phyloP scores from a whole-genome alignment of 2,888 invertebrate species.

The Arenicola marina region DNA sequence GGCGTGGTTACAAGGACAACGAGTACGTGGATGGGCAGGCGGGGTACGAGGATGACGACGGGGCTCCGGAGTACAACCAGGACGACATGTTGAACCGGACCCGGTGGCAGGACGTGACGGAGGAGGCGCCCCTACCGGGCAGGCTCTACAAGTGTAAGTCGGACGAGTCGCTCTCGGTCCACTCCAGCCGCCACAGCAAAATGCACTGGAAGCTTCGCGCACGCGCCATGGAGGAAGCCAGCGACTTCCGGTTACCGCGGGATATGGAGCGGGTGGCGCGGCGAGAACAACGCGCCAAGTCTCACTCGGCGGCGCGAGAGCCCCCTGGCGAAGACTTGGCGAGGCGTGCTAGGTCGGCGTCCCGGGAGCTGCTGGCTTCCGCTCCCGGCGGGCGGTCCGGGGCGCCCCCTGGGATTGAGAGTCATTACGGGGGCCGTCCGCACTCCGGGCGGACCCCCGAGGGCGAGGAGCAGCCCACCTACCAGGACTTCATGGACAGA shows the following conservation, averaged over 20 bases:
- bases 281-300: background rate
- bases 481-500: too few relatives aligned
- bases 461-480: too few relatives aligned
- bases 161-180: constrained; percentile 31
- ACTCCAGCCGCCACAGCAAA: constrained; percentile 19
- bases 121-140: constrained; percentile 12
- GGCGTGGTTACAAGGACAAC: too few relatives aligned
- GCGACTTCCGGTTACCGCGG: background rate
- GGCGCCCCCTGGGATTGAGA: too few relatives aligned
- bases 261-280: background rate
- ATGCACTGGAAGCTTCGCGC: constrained; percentile 11
- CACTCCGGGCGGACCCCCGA: too few relatives aligned
- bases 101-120: background rate
- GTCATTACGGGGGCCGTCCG: too few relatives aligned
- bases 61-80: constrained; percentile 7
- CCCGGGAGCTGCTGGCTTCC: too few relatives aligned
- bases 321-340: too few relatives aligned
- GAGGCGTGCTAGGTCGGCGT: too few relatives aligned
- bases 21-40: too few relatives aligned
- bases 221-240: background rate
- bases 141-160: constrained; percentile 27
- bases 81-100: constrained; percentile 13
- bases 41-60: too few relatives aligned
- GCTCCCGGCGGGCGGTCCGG: too few relatives aligned
- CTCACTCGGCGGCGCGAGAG: constrained; percentile 1